phyloP scores from a whole-genome alignment of 2,113 vertebrate genomes.

The Trochalopteron elliotii region DNA sequence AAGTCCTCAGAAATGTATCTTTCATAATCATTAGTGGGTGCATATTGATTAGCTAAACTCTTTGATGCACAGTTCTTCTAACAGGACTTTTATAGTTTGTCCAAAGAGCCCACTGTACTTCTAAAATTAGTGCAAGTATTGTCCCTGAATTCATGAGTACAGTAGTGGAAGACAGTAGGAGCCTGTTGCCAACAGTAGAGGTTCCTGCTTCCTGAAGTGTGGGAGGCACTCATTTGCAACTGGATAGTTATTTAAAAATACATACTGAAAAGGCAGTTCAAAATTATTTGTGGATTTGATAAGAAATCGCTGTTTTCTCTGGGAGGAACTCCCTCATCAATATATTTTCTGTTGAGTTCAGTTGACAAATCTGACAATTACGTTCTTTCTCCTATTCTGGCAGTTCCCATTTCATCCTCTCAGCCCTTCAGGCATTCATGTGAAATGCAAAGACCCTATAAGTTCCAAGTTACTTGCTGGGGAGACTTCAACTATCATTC shows the following conservation, averaged over 20 bases:
- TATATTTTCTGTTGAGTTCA: background rate
- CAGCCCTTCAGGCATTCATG: background rate
- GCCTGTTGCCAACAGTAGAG: background rate
- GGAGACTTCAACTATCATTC: background rate
- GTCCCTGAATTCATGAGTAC: background rate
- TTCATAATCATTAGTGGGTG: background rate
- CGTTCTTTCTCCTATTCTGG: background rate
- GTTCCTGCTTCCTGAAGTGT: background rate
- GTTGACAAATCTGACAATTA: background rate
- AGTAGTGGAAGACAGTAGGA: background rate
- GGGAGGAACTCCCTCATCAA: background rate
- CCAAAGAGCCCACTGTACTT: background rate
- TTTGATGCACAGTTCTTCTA: background rate
- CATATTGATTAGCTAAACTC: background rate
- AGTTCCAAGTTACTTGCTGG: background rate
- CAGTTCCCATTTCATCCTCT: background rate
- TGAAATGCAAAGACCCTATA: background rate
- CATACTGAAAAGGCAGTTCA: background rate
- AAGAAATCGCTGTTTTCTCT: background rate
- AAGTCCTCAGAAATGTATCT: background rate
- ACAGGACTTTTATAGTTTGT: background rate
- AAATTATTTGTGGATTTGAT: background rate
- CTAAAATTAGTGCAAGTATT: background rate
- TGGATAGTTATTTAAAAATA: background rate
- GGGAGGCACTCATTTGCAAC: background rate